Base-by-base conservation (phyloP, 2,113 vertebrate species). In the Talpa occidentalis region DNA sequence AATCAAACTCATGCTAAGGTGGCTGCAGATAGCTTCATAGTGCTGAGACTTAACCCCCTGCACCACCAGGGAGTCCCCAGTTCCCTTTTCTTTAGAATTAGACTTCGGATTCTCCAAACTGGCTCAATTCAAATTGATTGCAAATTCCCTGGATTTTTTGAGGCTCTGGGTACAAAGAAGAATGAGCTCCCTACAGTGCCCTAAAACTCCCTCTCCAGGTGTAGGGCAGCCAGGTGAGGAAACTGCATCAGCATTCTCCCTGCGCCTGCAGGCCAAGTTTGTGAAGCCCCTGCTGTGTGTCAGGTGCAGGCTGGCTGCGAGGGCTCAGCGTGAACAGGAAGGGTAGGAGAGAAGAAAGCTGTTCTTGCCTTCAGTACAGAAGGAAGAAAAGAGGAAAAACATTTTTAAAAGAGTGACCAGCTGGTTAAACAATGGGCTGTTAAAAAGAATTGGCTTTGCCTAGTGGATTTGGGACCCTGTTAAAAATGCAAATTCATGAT, bases 241-340 rank as follows among this genome's bases (percentile, higher is more conserved):
- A 24, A 5, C 15, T 2, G 17, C 10, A 16, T 5, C 32, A 1
- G 22, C 32, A 44, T 35, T 19, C 35, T 32, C 35, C 6, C 28
- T 52, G 15, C 12, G 0, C 1, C 32, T 32, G 10, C 15, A 2
- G 28, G 49, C 49, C 2, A 15, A 42, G 7, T 16, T 24, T 52
- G 15, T 10, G 10, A 42, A 37, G 35, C 16, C 16, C 49, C 4
- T 1, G 3, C 28, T 9, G 0, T 3, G 26, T 32, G 12, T 2
- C n/a, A 28, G 52, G 14, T 30, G 3, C 69, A 11, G 52, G 16
- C 26, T 59, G 35, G 74, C 59, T 14, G 11, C 0, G 1, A 78
- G 52, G 30, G 40, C n/a, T 21, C 12, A 56, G 35, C 22, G 19
- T 8, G 12, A 70, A 14, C 35, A 44, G 32, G 56, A 32, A 10